Evolutionary conservation across 2,797 vertebrate species (phyloP).

Genomic region (Chrosomus eos): DNA sequence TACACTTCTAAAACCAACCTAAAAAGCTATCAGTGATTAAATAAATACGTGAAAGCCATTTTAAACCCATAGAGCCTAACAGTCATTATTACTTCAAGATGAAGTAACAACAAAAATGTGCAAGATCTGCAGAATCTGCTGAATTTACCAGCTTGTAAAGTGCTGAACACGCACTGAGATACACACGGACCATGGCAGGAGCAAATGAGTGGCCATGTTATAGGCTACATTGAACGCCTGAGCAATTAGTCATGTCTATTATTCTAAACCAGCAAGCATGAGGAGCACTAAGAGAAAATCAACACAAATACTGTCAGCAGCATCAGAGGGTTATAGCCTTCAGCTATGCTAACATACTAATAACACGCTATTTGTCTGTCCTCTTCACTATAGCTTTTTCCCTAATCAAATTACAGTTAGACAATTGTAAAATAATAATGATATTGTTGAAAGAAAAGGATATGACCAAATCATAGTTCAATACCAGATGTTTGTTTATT

Average conservation of each 20-base stretch:
- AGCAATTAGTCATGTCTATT: slow-evolving; percentile 69
- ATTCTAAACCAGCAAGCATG: slow-evolving; percentile 66
- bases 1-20: not conserved
- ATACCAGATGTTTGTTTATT: not conserved
- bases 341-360: slow-evolving; percentile 41
- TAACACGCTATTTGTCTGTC: not conserved
- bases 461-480: not conserved
- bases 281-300: slow-evolving; percentile 66
- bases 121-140: not conserved
- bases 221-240: not conserved
- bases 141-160: not conserved
- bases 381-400: not conserved
- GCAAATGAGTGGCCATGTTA: not conserved
- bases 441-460: not conserved
- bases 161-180: not conserved
- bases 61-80: not conserved
- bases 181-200: not conserved
- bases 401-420: slow-evolving; percentile 4
- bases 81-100: not conserved
- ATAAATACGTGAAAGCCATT: not conserved
- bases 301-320: slow-evolving; percentile 65
- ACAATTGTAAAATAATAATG: not conserved
- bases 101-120: not conserved
- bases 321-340: slow-evolving; percentile 31
- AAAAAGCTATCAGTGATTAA: not conserved